Percentiles rank a stretch among this genome's conserved stretches.
Evolutionary conservation across 2,888 invertebrate species (phyloP).

Genomic region (Hirudinaria manillensis): DNA sequence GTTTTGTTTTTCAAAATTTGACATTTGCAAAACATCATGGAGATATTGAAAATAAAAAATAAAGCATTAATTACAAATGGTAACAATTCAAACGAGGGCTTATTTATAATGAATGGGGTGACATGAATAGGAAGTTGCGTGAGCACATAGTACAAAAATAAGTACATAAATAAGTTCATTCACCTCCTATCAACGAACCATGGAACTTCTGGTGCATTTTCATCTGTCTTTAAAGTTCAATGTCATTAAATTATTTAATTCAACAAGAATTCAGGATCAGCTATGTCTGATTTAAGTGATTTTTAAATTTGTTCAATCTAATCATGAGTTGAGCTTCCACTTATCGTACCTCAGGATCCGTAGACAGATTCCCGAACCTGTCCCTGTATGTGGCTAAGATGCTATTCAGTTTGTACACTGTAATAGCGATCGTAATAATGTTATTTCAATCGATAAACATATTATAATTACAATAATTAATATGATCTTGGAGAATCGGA

Average conservation of each 20-base stretch:
- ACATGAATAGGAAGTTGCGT: too few species aligned
- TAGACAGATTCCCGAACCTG: neutral
- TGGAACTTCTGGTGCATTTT: constrained; percentile 9
- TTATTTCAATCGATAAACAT: neutral
- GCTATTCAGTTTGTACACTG: constrained; percentile 9
- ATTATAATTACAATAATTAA: too few species aligned
- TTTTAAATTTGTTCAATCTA: too few species aligned
- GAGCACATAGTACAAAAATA: too few species aligned
- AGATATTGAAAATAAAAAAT: neutral
- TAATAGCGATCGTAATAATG: neutral
- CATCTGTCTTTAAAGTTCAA: constrained; percentile 9
- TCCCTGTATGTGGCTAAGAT: neutral
- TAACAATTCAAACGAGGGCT: neutral
- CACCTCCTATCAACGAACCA: constrained; percentile 4
- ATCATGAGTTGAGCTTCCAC: too few species aligned
- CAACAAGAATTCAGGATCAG: neutral
- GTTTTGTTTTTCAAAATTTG: too few species aligned
- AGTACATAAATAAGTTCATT: neutral
- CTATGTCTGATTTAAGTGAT: neutral
- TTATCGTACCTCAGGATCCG: neutral
- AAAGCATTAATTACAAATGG: neutral
- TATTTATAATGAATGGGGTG: neutral
- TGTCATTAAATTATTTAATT: neutral
- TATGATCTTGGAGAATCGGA: too few species aligned
- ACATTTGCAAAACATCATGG: neutral